Evolutionary conservation across 1,140 invertebrate genomes (phyloP).

Genomic region (Orius laevigatus): DNA sequence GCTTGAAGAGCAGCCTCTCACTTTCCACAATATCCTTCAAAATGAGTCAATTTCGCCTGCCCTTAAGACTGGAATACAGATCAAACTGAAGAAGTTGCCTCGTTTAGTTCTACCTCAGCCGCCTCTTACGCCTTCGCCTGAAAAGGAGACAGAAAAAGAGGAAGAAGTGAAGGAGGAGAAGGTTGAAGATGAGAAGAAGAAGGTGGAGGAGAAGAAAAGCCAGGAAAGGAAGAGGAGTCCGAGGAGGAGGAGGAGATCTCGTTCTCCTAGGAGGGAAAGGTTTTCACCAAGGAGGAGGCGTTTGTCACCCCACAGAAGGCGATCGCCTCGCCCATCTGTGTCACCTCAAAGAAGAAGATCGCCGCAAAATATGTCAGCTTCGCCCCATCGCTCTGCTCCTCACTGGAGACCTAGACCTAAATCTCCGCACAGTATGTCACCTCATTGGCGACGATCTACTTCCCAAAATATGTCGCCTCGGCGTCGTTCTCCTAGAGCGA

Average conservation of each 20-base stretch:
- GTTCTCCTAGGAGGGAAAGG: slow-evolving; percentile 6
- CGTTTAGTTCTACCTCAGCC: not conserved
- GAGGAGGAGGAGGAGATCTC: not conserved
- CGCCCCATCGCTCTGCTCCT: no score
- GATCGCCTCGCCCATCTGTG: not conserved
- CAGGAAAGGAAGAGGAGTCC: not conserved
- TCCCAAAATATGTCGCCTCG: not conserved
- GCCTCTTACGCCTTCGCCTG: not conserved
- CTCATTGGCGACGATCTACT: no score
- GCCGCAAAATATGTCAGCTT: not conserved
- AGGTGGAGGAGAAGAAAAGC: not conserved
- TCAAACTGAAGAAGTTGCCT: not conserved
- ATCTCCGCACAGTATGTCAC: not conserved
- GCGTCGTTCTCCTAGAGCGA: not conserved
- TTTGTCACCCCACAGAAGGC: not conserved
- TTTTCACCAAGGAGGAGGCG: slow-evolving; percentile 4
- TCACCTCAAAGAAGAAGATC: slow-evolving; percentile 8
- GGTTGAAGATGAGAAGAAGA: not conserved
- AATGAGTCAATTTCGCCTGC: not conserved
- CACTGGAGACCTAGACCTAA: not conserved
- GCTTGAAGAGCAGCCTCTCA: not conserved
- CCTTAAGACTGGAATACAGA: not conserved
- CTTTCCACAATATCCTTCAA: slow-evolving; percentile 14
- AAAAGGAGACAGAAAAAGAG: not conserved
- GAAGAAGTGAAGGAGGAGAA: slow-evolving; percentile 1